Conservation (phyloP, 2,113 vertebrate genomes). For the Electrona antarctica region DNA sequence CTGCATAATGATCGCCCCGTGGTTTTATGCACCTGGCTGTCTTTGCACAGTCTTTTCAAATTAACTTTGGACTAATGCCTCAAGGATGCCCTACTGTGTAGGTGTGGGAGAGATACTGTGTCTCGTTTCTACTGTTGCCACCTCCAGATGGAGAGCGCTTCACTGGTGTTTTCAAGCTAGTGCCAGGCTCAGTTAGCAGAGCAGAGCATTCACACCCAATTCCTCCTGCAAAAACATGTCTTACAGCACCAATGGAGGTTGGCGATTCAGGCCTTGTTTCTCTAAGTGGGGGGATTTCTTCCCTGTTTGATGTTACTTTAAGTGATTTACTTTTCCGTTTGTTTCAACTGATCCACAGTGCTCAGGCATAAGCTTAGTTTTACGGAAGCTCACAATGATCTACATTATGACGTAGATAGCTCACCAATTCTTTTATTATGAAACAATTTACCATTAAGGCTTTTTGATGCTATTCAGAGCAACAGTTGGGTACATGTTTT, state of each 20-base stretch:
- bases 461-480: too few species aligned
- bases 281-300: constrained; percentile 10
- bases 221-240: constrained; percentile 16
- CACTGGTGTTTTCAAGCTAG: constrained; percentile 35
- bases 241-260: constrained; percentile 24
- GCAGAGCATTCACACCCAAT: constrained; percentile 36
- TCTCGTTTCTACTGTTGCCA: constrained; percentile 28
- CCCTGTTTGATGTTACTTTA: constrained; percentile 56
- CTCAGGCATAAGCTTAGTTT: constrained; percentile 20
- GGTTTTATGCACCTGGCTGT: constrained; percentile 62
- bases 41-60: constrained; percentile 49
- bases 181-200: constrained; percentile 41
- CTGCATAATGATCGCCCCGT: constrained; percentile 42
- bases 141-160: constrained; percentile 42
- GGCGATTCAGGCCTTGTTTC: constrained; percentile 22
- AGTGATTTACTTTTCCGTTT: constrained; percentile 37
- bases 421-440: too few species aligned
- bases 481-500: too few species aligned
- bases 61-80: constrained; percentile 61
- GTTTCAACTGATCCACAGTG: constrained; percentile 15
- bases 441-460: too few species aligned
- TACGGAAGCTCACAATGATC: neutral
- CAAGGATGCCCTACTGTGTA: constrained; percentile 21
- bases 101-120: constrained; percentile 24
- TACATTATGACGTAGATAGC: constrained; percentile 20